These are phyloP conservation scores for Clarias macrocephalus DNA, from an alignment of 2,113 vertebrate species.

Conservation along the genomic window DNA sequence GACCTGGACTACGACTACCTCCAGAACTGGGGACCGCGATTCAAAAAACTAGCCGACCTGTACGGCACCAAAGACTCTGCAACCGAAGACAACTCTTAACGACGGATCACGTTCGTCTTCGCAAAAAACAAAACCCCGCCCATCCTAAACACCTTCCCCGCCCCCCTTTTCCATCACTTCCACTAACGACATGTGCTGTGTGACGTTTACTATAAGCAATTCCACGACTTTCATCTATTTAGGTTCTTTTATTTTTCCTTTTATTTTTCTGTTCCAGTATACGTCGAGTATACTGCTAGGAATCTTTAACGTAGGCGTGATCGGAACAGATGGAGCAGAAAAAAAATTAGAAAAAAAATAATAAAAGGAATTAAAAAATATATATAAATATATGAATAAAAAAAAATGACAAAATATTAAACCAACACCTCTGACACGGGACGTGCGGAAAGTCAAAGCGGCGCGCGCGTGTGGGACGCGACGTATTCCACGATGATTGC, in stretches of 20 bases:
- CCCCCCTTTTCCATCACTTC: conserved; percentile 31
- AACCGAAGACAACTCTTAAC: conserved; percentile 91
- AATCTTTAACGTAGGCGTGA: conserved; percentile 39
- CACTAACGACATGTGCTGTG: conserved; percentile 56
- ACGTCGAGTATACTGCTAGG: conserved; percentile 50
- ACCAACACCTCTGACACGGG: conserved; percentile 37
- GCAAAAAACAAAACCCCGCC: background rate
- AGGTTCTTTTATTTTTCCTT: conserved; percentile 32
- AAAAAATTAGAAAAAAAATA: conserved; percentile 25
- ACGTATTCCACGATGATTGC: conserved; percentile 60
- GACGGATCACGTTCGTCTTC: conserved; percentile 49
- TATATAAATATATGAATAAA: conserved; percentile 27
- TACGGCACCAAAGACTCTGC: conserved; percentile 97
- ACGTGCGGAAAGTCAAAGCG: conserved; percentile 41
- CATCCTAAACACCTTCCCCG: background rate
- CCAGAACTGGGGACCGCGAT: conserved; percentile 98
- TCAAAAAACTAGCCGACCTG: conserved; percentile 98
- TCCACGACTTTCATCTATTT: conserved; percentile 58
- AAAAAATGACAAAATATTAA: conserved; percentile 15
- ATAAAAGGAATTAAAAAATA: conserved; percentile 28
- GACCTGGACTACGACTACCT: conserved; percentile 99
- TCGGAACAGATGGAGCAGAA: conserved; percentile 38
- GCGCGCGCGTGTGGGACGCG: conserved; percentile 25
- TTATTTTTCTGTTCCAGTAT: conserved; percentile 49
- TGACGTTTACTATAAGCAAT: conserved; percentile 62